phyloP scores from a whole-genome alignment of 2,113 vertebrate species.

The Leiothrix lutea region DNA sequence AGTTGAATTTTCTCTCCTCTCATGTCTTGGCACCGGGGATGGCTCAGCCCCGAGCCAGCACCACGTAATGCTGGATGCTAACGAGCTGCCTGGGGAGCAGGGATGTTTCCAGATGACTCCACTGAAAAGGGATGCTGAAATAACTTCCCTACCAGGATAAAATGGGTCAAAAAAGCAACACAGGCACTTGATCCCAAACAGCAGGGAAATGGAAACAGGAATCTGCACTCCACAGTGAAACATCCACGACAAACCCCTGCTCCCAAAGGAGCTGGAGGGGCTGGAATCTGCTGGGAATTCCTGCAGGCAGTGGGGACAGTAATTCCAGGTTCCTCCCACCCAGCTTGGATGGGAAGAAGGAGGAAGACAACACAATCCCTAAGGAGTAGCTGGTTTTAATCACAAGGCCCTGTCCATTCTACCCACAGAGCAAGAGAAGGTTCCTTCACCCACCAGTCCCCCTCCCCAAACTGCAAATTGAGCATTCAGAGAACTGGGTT shows the following conservation, averaged over 20 bases:
- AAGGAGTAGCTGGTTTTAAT: not conserved
- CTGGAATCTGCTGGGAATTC: not conserved
- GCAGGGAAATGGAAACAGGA: not conserved
- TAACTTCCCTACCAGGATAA: not conserved
- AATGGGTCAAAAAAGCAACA: not conserved
- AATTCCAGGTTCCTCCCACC: not conserved
- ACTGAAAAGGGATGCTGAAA: not conserved
- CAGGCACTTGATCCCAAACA: not conserved
- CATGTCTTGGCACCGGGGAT: not conserved
- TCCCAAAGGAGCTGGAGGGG: not conserved
- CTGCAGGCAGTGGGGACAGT: not conserved
- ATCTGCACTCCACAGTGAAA: not conserved
- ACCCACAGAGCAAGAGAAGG: not conserved
- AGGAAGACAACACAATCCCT: not conserved
- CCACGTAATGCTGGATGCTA: not conserved
- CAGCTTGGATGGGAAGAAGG: not conserved
- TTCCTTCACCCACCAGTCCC: not conserved
- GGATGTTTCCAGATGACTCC: conserved; percentile 1
- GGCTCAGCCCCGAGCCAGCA: not conserved
- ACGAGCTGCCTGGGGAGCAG: not conserved
- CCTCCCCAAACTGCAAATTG: not conserved
- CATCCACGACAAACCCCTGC: not conserved
- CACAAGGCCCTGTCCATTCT: not conserved
- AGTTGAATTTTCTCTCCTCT: not conserved
- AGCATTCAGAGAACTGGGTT: not conserved